Conservation (phyloP, 1,140 invertebrate genomes). For the Acromyrmex heyeri region DNA sequence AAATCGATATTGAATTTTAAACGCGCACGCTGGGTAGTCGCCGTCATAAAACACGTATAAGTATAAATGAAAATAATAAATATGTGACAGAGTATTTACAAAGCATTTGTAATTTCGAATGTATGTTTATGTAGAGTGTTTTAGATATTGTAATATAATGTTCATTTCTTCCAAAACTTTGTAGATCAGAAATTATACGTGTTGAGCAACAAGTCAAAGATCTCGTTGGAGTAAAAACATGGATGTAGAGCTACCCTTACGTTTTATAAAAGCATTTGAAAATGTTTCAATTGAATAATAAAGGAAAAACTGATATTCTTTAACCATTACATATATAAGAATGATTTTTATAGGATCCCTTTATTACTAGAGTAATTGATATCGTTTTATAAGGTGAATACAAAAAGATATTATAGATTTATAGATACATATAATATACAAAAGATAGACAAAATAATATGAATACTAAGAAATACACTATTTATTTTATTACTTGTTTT, state of each 20-base stretch:
- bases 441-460: too few species aligned
- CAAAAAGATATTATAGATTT: background rate
- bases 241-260: background rate
- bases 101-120: background rate
- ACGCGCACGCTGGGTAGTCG: background rate
- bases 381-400: background rate
- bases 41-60: background rate
- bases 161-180: background rate
- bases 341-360: background rate
- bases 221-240: background rate
- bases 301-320: background rate
- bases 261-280: background rate
- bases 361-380: background rate
- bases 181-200: background rate
- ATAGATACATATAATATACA: background rate
- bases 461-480: too few species aligned
- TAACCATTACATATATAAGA: background rate
- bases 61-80: conserved; percentile 20
- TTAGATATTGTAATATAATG: background rate
- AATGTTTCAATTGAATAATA: background rate
- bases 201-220: too few species aligned
- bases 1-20: conserved; percentile 34
- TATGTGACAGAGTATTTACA: background rate
- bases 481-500: too few species aligned
- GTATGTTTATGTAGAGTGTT: background rate